Evolutionary conservation across 1,140 invertebrate genomes (phyloP).

Genomic region (Calephelis nemesis): DNA sequence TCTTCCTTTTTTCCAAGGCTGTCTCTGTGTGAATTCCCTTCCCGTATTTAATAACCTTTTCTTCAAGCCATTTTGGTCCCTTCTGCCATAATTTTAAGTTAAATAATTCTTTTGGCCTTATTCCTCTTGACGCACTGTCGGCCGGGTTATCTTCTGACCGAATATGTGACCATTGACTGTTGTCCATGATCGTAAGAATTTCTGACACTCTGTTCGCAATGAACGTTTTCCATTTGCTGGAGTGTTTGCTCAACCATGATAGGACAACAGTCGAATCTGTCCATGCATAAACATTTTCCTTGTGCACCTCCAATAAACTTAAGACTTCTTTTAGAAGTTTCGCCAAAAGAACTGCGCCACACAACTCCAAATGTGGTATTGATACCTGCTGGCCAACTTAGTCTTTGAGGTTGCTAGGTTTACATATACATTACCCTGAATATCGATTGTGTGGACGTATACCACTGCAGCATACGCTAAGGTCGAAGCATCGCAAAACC

Average conservation of each 20-base stretch:
- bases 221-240: constrained; percentile 22
- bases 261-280: constrained; percentile 63
- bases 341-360: constrained; percentile 13
- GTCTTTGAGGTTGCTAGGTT: neutral
- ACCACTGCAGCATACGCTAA: neutral
- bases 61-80: neutral
- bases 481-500: neutral
- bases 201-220: constrained; percentile 6
- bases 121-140: neutral
- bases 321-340: constrained; percentile 33
- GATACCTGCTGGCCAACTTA: neutral
- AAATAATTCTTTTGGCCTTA: neutral
- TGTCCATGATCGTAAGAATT: constrained; percentile 2
- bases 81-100: neutral
- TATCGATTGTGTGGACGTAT: neutral
- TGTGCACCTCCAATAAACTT: constrained; percentile 36
- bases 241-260: constrained; percentile 43
- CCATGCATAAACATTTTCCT: constrained; percentile 46
- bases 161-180: constrained; percentile 1
- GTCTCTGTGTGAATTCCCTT: neutral
- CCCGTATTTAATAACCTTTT: neutral
- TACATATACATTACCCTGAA: neutral
- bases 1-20: neutral
- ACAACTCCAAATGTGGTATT: neutral
- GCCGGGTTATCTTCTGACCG: neutral